Conservation (phyloP, 2,888 invertebrate species). For the Peribatodes rhomboidaria region DNA sequence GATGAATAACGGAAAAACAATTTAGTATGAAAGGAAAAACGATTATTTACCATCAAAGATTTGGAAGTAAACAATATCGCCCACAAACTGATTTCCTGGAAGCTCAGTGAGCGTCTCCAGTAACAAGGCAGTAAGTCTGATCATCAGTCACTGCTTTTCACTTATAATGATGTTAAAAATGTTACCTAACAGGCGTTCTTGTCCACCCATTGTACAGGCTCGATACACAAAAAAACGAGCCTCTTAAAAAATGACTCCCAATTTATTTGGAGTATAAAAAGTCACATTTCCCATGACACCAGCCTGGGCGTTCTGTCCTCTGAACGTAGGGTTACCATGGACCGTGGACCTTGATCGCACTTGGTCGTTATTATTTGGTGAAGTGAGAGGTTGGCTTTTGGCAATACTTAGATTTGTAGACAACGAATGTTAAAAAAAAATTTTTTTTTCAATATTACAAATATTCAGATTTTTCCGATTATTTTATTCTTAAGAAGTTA, state of each 20-base stretch:
- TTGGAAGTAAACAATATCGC: constrained; percentile 31
- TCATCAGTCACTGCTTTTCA: constrained; percentile 82
- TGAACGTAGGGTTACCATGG: constrained; percentile 32
- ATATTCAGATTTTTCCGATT: too few relatives aligned
- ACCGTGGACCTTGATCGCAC: neutral
- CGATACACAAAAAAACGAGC: constrained; percentile 73
- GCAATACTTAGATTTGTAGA: too few relatives aligned
- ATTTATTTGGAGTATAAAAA: constrained; percentile 84
- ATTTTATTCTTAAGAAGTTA: too few relatives aligned
- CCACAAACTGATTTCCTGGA: constrained; percentile 53
- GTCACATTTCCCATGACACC: constrained; percentile 82
- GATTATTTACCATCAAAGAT: constrained; percentile 32
- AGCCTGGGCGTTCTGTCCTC: constrained; percentile 69
- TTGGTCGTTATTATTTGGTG: neutral
- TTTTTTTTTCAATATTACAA: too few relatives aligned
- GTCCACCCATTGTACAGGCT: constrained; percentile 83
- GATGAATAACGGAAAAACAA: constrained; percentile 32
- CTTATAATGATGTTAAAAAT: constrained; percentile 86
- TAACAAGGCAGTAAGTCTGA: constrained; percentile 55
- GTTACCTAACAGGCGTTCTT: constrained; percentile 82
- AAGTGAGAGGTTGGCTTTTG: neutral
- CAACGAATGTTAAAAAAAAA: too few relatives aligned
- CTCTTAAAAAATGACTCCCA: constrained; percentile 82
- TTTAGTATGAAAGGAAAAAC: constrained; percentile 30
- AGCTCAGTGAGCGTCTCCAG: constrained; percentile 52